Percentiles rank a stretch among this genome's conserved stretches.
Evolutionary conservation across 2,888 invertebrate species (phyloP).

Genomic region (Noctuana brunneofusca): DNA sequence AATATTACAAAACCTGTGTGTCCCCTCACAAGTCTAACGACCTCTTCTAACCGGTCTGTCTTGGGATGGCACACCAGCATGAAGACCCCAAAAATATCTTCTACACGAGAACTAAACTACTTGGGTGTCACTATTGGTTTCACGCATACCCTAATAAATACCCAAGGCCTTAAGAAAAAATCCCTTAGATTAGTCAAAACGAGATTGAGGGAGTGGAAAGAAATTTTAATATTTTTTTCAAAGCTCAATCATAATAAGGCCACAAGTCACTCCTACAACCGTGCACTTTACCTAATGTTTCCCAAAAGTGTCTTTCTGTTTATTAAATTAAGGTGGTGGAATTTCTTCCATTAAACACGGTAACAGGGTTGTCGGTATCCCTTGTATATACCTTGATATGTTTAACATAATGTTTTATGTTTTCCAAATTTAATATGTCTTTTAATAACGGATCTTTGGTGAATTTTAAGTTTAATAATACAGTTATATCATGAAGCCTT

Average conservation of each 20-base stretch:
- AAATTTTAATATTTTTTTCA: not conserved
- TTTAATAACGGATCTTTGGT: constrained; percentile 26
- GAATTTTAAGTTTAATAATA: constrained; percentile 22
- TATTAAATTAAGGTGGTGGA: constrained; percentile 73
- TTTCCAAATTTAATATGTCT: constrained; percentile 40
- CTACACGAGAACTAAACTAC: constrained; percentile 67
- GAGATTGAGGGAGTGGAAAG: not conserved
- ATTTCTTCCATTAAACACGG: constrained; percentile 71
- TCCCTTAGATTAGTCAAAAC: constrained; percentile 16
- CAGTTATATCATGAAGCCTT: constrained; percentile 6
- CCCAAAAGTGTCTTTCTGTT: constrained; percentile 59
- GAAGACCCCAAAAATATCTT: constrained; percentile 62
- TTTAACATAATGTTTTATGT: constrained; percentile 55
- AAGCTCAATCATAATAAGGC: constrained; percentile 18
- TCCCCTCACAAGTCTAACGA: constrained; percentile 80
- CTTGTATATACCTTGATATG: constrained; percentile 70
- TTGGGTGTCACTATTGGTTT: constrained; percentile 64
- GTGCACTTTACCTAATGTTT: constrained; percentile 49
- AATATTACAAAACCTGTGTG: too few relatives aligned
- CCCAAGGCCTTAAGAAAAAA: constrained; percentile 40
- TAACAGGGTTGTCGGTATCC: constrained; percentile 66
- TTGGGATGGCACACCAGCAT: constrained; percentile 79
- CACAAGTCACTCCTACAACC: constrained; percentile 47
- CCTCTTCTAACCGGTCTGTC: constrained; percentile 80
- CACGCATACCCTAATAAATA: constrained; percentile 56